These are phyloP conservation scores for Drosophila bocki DNA, from an alignment of 1,140 invertebrate species.

Conservation along the genomic window DNA sequence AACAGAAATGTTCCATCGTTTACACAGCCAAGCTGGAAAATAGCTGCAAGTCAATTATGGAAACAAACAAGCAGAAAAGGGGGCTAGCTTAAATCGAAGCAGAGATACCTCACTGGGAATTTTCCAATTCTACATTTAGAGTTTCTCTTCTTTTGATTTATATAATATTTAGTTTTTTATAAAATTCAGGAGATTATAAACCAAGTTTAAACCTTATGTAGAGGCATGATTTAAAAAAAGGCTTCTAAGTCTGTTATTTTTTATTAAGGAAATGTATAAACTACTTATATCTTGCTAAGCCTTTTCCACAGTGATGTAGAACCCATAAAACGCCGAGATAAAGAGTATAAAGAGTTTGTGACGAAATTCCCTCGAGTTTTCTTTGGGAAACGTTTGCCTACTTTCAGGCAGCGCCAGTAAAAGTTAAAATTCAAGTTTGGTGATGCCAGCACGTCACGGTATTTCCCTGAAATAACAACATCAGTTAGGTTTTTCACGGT, in stretches of 20 bases:
- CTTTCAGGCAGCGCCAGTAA: slow-evolving; percentile 51
- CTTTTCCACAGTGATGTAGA: neutral
- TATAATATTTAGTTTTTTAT: neutral
- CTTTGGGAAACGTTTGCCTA: slow-evolving; percentile 32
- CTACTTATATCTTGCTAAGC: neutral
- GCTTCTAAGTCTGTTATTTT: too few relatives aligned
- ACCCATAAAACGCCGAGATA: neutral
- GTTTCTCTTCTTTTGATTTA: neutral
- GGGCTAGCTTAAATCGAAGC: neutral
- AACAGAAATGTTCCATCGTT: slow-evolving; percentile 55
- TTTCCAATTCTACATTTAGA: neutral
- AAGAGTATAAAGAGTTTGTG: neutral
- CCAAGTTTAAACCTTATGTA: neutral
- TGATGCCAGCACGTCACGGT: slow-evolving; percentile 54
- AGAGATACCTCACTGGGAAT: neutral
- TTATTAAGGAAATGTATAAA: too few relatives aligned
- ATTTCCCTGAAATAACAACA: slow-evolving; percentile 2
- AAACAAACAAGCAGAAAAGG: slow-evolving; percentile 39
- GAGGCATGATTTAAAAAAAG: neutral
- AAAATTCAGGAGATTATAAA: neutral
- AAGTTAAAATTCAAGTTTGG: slow-evolving; percentile 33
- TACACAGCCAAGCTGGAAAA: slow-evolving; percentile 36
- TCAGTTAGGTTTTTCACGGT: slow-evolving; percentile 7
- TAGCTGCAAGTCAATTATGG: slow-evolving; percentile 29
- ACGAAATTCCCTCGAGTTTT: slow-evolving; percentile 4